Conservation (phyloP, 2,113 vertebrate species). For the Zosterops borbonicus region DNA sequence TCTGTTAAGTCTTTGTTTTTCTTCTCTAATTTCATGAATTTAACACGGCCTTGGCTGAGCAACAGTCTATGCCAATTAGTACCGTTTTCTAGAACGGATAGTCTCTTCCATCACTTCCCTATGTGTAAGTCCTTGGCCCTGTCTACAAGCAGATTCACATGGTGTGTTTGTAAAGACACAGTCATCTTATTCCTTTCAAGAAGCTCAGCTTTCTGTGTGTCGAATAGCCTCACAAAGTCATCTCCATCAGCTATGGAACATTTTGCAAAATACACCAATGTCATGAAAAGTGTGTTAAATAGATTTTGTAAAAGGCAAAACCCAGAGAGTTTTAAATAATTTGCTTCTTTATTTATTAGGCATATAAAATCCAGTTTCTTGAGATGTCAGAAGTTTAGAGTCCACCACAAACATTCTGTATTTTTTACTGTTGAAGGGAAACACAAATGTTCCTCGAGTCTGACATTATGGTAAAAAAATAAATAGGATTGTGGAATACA, state of each 20-base stretch:
- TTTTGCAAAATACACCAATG: neutral
- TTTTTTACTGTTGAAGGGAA: neutral
- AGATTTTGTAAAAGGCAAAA: neutral
- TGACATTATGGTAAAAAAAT: neutral
- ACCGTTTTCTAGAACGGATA: neutral
- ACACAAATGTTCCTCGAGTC: neutral
- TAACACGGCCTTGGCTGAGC: neutral
- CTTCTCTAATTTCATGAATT: neutral
- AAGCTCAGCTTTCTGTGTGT: neutral
- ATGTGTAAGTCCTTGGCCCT: neutral
- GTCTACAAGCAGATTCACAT: neutral
- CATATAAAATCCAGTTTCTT: neutral
- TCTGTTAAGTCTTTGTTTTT: neutral
- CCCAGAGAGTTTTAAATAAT: neutral
- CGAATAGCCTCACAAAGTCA: fast-evolving
- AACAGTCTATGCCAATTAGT: fast-evolving
- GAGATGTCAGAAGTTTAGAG: neutral
- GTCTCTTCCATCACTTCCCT: neutral
- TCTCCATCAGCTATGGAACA: neutral
- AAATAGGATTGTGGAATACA: neutral
- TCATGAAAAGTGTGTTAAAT: neutral
- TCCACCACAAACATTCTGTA: fast-evolving
- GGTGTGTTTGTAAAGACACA: neutral
- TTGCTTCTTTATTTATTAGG: neutral
- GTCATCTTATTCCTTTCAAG: too few species aligned